Base-by-base conservation (phyloP, 2,888 invertebrate species). In the Clanis bilineata region DNA sequence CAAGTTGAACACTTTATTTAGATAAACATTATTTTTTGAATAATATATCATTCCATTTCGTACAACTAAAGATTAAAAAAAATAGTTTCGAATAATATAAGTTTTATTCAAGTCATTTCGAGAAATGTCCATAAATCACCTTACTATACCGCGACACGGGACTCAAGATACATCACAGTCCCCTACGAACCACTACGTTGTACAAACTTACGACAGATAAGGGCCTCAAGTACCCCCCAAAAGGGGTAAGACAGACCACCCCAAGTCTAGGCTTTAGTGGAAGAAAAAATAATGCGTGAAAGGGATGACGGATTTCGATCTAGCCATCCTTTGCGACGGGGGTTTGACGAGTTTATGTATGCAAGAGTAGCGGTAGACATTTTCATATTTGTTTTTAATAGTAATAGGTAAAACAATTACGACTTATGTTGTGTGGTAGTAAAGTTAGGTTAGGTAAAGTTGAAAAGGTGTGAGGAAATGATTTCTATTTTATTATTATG, bases 161-260 rank as follows among this genome's bases (percentile, higher is more conserved):
- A 80, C 86, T 88, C 84, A 90, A 92, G 92, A 92, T 90, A 84
- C 86, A 85, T 88, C 85, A 85, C 84, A 79, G 86, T 83, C 88
- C 88, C 88, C 87, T 88, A 87, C 87, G 85, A 88, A 83, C 85
- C 89, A 90, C 90, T 90, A 87, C 87, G 80, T 84, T 90, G 85
- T 87, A 91, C 90, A 92, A 92, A 91, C 92, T 91, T 92, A 87
- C 86, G 80, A 86, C 87, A 88, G 91, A 90, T 92, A 90, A 91
- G 90, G 90, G 89, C 76, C 76, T 82, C 80, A 86, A 90, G 90
- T 86, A 86, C 89, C 89, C 89, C 90, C 90, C 83, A 88, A 90
- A 90, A 90, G 90, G 90, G 90, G 90, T 88, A 91, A 91, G 91
- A 91, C 85, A 85, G 78, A 73, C 88, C 81, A 82, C 86, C 88